Base-by-base conservation (phyloP, 1,140 invertebrate genomes). In the Apis cerana region DNA sequence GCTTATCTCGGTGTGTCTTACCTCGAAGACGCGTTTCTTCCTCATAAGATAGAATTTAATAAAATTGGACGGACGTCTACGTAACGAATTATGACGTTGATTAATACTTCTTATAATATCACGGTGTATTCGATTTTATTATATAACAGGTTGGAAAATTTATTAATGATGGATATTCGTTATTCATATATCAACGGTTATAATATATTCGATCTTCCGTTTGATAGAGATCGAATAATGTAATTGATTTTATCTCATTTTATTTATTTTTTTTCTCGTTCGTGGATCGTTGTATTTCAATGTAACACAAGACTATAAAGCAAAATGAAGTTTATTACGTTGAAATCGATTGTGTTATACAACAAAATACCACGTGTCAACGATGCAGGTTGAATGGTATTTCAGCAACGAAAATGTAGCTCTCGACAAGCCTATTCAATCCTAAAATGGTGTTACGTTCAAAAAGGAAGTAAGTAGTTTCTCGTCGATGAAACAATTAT, bases 41-140 rank as follows among this genome's bases (percentile, higher is more conserved):
- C 81, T 43, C 27, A 54, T 48, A 54, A 76, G 71, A 52, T n/a
- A 61, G 72, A 61, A 80, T 87, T 87, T 80, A 86, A 86, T 80
- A 58, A 76, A 83, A 52, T 75, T 76, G 75, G 27, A 67, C 15
- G 61, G n/a, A 69, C 59, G 75, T 69, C 67, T 33, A n/a, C 8
- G 17, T 58, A 59, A 86, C 67, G 50, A 72, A 43, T 82, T 48
- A 68, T 13, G 43, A 48, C 59, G 71, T 67, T 75, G 48, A 68
- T 72, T 48, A 17, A 72, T 59, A 13, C 43, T 70, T 70, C 65
- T 80, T 64, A 77, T 56, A 54, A 33, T 27, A 77, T 43, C 12
- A 56, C 52, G 19, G 19, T 11, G 10, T 33, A 23, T 12, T 17
- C 10, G 15, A 23, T 23, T 70, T 52, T 70, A 4, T 15, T 19